Percentiles rank a stretch among this genome's conserved stretches.
phyloP scores from a whole-genome alignment of 1,140 invertebrate genomes.

The Drosophila tsacasi region DNA sequence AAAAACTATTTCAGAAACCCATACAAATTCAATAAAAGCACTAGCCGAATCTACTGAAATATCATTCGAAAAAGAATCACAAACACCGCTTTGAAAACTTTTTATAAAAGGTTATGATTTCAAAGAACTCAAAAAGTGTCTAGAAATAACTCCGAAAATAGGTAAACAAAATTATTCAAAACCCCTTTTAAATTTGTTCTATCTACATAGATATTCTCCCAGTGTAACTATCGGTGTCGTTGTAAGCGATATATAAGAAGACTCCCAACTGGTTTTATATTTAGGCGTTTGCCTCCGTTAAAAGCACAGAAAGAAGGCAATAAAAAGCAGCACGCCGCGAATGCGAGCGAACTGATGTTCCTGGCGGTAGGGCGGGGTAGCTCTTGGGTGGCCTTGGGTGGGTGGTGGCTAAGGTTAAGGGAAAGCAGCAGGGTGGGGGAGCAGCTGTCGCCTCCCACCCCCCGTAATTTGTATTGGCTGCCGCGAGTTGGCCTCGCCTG shows the following conservation, averaged over 20 bases:
- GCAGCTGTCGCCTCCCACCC: constrained; percentile 63
- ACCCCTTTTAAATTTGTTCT: not conserved
- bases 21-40: too few relatives aligned
- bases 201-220: not conserved
- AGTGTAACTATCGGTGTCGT: constrained; percentile 15
- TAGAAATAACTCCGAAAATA: too few relatives aligned
- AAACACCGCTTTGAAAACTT: too few relatives aligned
- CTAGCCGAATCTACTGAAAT: too few relatives aligned
- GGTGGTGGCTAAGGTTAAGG: not conserved
- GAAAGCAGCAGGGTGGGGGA: constrained; percentile 7
- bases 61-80: too few relatives aligned
- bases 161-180: too few relatives aligned
- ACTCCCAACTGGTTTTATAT: constrained; percentile 80
- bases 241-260: constrained; percentile 81
- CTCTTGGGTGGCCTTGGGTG: constrained; percentile 8
- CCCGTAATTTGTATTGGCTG: constrained; percentile 62
- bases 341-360: constrained; percentile 37
- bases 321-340: constrained; percentile 80
- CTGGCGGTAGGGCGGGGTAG: not conserved
- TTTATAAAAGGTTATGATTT: too few relatives aligned
- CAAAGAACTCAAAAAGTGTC: too few relatives aligned
- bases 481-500: constrained; percentile 72
- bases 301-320: constrained; percentile 80
- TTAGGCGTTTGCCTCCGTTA: constrained; percentile 69
- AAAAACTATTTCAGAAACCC: too few relatives aligned